phyloP scores from a whole-genome alignment of 2,113 vertebrate species.

The Pterocles orientalis region DNA sequence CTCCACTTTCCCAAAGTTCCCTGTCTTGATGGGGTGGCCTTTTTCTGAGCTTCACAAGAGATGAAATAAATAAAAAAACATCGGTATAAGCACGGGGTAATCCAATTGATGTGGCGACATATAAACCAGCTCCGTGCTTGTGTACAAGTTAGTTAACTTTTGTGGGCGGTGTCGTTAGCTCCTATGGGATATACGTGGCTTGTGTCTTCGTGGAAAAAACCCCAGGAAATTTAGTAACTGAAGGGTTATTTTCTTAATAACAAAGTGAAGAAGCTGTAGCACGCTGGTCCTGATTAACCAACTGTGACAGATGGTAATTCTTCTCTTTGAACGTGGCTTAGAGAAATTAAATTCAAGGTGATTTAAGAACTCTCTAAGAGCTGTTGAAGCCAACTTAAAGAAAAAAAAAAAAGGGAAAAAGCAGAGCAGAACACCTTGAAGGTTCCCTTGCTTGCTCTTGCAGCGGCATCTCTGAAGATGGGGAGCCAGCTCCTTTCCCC shows the following conservation, averaged over 20 bases:
- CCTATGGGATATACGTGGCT: not conserved
- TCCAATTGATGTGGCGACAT: not conserved
- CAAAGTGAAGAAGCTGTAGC: not conserved
- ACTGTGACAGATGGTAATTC: slow-evolving; percentile 38
- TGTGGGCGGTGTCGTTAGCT: not conserved
- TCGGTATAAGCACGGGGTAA: not conserved
- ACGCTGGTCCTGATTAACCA: slow-evolving; percentile 7
- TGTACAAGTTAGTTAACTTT: not conserved
- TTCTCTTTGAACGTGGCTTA: slow-evolving; percentile 9
- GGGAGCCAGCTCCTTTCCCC: not conserved
- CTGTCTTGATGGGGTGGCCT: not conserved
- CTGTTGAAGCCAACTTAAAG: not conserved
- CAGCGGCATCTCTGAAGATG: rapidly evolving
- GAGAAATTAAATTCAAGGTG: slow-evolving; percentile 53
- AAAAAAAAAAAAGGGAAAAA: not conserved
- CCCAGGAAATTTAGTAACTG: not conserved
- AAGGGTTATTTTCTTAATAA: slow-evolving; percentile 28
- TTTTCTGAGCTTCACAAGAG: not conserved
- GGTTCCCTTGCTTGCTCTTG: not conserved
- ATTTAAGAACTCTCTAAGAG: slow-evolving; percentile 9
- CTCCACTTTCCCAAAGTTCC: not conserved
- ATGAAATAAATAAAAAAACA: not conserved
- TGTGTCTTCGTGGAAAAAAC: not conserved
- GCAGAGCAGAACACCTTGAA: not conserved
- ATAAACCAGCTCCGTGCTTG: not conserved